Conservation (phyloP, 2,113 vertebrate genomes). For the Tragelaphus imberbis region DNA sequence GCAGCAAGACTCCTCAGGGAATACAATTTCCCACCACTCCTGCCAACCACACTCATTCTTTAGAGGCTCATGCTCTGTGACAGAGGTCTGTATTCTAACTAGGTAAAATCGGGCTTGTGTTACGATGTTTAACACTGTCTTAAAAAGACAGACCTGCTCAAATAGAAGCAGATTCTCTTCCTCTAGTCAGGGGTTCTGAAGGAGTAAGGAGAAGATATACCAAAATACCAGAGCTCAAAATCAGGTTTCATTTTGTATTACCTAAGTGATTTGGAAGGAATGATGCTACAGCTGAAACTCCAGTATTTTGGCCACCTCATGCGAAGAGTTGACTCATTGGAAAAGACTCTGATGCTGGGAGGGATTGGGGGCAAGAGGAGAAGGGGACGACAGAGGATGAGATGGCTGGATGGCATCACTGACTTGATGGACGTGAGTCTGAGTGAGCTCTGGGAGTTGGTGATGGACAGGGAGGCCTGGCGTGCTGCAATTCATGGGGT, state of each 20-base stretch:
- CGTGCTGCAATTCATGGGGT: no score
- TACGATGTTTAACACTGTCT: not conserved
- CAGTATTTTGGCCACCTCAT: no score
- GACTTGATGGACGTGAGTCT: no score
- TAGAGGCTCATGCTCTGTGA: not conserved
- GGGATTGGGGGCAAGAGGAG: no score
- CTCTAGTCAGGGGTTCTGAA: not conserved
- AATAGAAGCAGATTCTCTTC: not conserved
- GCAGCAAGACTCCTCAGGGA: not conserved
- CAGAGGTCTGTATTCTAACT: not conserved
- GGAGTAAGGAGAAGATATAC: not conserved
- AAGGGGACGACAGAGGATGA: no score
- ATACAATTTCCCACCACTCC: rapidly evolving
- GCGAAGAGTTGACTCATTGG: no score
- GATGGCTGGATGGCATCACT: no score
- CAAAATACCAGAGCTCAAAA: not conserved
- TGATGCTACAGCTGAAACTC: no score
- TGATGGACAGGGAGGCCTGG: no score
- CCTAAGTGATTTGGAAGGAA: not conserved
- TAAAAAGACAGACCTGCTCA: not conserved
- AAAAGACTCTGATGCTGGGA: no score
- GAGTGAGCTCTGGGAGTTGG: no score
- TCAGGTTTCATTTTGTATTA: not conserved
- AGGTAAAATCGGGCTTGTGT: not conserved
- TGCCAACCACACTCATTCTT: not conserved